Conservation (phyloP, 2,797 vertebrate species). For the Nyctalus aviator region DNA sequence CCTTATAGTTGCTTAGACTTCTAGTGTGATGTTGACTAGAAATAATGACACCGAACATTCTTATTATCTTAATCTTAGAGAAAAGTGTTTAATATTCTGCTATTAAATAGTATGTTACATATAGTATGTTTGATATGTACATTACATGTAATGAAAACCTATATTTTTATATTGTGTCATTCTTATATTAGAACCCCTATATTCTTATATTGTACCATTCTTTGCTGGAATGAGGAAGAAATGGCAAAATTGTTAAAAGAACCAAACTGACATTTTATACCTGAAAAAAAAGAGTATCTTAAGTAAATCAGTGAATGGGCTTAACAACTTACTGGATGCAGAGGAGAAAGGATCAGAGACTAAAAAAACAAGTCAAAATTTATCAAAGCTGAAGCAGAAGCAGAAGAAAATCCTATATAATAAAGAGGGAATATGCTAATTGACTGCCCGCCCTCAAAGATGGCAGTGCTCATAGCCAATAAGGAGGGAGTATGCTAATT, state of each 20-base stretch:
- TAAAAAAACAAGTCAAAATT: slow-evolving; percentile 20
- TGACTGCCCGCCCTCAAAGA: too few species aligned
- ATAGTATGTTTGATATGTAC: neutral
- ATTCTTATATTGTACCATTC: neutral
- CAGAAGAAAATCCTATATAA: neutral
- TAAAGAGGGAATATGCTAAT: too few species aligned
- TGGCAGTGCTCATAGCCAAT: too few species aligned
- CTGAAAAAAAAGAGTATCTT: neutral
- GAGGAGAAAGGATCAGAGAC: neutral
- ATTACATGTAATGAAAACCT: neutral
- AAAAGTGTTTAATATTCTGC: slow-evolving; percentile 20
- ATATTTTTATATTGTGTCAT: neutral
- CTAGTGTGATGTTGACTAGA: neutral
- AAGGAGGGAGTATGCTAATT: too few species aligned
- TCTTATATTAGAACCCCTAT: neutral
- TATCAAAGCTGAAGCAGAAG: neutral
- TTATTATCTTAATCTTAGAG: neutral
- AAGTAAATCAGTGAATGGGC: neutral
- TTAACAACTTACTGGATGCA: neutral
- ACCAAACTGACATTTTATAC: neutral
- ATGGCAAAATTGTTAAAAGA: slow-evolving; percentile 4
- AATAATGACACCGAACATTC: neutral
- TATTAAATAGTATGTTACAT: neutral
- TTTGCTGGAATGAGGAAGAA: neutral
- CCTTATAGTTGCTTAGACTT: neutral